phyloP scores from a whole-genome alignment of 2,888 invertebrate species.

The Harpalus rubripes region DNA sequence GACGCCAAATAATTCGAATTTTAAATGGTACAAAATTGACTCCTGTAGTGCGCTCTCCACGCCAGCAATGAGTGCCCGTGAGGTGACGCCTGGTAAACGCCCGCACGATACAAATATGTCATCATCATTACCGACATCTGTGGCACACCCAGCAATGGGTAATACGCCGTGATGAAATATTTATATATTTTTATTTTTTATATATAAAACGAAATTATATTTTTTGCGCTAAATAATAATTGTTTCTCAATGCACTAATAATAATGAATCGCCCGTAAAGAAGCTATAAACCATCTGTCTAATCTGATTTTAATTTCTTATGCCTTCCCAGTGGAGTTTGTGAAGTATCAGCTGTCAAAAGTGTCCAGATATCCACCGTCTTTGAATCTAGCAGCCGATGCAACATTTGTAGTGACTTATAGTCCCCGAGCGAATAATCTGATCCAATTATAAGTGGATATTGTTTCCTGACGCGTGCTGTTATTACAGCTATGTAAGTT shows the following conservation, averaged over 20 bases:
- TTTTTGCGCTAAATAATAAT: too few relatives aligned
- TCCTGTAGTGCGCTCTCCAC: too few relatives aligned
- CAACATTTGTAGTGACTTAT: constrained; percentile 29
- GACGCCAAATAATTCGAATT: too few relatives aligned
- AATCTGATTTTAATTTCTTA: neutral
- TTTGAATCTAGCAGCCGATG: constrained; percentile 4
- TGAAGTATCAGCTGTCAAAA: constrained; percentile 30
- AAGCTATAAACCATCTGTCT: neutral
- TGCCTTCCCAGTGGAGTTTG: neutral
- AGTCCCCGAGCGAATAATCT: constrained; percentile 57
- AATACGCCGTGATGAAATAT: too few relatives aligned
- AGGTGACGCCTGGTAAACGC: too few relatives aligned
- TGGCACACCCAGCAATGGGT: too few relatives aligned
- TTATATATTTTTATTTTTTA: too few relatives aligned
- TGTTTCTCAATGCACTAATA: neutral
- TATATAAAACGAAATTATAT: too few relatives aligned
- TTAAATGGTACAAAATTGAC: too few relatives aligned
- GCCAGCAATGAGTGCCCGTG: too few relatives aligned
- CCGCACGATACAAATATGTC: too few relatives aligned
- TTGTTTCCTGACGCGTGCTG: constrained; percentile 54
- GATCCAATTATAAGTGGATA: constrained; percentile 63
- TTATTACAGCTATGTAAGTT: constrained; percentile 43
- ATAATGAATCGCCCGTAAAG: neutral
- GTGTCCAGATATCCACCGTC: neutral
- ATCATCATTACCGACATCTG: too few relatives aligned